A percentile compares a stretch with the other conserved stretches of the same genome.
phyloP scores from a whole-genome alignment of 2,888 invertebrate genomes.

The Agonopterix heracliana region DNA sequence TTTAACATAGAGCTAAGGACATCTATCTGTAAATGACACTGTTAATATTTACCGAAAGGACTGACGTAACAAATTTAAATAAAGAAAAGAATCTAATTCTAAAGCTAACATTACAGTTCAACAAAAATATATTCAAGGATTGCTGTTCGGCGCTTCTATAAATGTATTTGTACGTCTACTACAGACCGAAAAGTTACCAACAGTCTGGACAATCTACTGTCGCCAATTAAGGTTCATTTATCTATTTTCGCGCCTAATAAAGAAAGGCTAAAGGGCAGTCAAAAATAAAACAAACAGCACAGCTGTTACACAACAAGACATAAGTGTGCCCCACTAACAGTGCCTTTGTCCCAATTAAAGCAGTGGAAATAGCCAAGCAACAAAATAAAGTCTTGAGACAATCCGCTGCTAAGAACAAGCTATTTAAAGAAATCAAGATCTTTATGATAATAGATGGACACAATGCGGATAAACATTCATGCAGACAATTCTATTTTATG shows the following conservation, averaged over 20 bases:
- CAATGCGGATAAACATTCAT: constrained; percentile 38
- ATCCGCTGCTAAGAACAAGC: not conserved
- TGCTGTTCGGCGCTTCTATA: not conserved
- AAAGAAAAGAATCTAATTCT: constrained; percentile 2
- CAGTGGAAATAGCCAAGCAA: not conserved
- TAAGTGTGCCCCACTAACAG: not conserved
- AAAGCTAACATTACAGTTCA: constrained; percentile 1
- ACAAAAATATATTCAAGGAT: not conserved
- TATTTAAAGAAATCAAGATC: constrained; percentile 12
- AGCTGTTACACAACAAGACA: constrained; percentile 4
- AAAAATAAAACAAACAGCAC: constrained; percentile 31
- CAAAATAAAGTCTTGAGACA: not conserved
- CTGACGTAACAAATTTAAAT: constrained; percentile 6
- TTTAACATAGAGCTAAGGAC: constrained; percentile 21
- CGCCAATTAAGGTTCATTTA: constrained; percentile 43
- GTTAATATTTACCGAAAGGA: constrained; percentile 1
- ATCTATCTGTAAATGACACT: constrained; percentile 1
- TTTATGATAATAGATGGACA: constrained; percentile 25
- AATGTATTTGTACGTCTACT: not conserved
- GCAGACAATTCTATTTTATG: constrained; percentile 12
- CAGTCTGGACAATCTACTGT: constrained; percentile 18
- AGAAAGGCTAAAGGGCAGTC: constrained; percentile 21
- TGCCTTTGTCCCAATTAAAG: not conserved
- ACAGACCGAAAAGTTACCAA: not conserved
- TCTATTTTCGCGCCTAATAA: constrained; percentile 35